Conservation (phyloP, 2,113 vertebrate species). For the Elachura formosa region DNA sequence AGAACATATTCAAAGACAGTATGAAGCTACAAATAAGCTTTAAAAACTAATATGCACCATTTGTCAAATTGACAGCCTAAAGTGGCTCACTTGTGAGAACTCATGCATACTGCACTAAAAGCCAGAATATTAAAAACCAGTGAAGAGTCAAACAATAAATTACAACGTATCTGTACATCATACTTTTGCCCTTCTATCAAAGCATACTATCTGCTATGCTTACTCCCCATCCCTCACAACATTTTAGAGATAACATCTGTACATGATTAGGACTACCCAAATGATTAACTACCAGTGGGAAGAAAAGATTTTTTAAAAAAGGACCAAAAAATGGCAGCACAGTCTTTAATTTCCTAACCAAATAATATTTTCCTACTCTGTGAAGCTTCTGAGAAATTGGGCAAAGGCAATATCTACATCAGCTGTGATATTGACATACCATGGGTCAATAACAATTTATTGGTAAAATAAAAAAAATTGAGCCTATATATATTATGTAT, state of each 20-base stretch:
- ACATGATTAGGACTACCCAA: not conserved
- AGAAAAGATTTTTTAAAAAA: not conserved
- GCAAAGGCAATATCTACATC: not conserved
- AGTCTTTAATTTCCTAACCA: not conserved
- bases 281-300: not conserved
- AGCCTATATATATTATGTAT: not conserved
- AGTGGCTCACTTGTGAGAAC: not conserved
- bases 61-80: conserved; percentile 31
- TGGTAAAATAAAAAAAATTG: not conserved
- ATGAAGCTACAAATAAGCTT: conserved; percentile 1
- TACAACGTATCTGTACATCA: not conserved
- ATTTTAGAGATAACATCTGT: not conserved
- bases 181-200: not conserved
- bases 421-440: not conserved
- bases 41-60: conserved; percentile 21
- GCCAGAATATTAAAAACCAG: not conserved
- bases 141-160: not conserved
- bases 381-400: not conserved
- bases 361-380: not conserved
- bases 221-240: not conserved
- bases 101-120: not conserved
- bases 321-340: not conserved
- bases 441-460: not conserved
- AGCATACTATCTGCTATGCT: not conserved
- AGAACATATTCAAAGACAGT: not conserved